These are phyloP conservation scores for Serrognathus titanus DNA, from an alignment of 2,888 invertebrate species.

Conservation along the genomic window DNA sequence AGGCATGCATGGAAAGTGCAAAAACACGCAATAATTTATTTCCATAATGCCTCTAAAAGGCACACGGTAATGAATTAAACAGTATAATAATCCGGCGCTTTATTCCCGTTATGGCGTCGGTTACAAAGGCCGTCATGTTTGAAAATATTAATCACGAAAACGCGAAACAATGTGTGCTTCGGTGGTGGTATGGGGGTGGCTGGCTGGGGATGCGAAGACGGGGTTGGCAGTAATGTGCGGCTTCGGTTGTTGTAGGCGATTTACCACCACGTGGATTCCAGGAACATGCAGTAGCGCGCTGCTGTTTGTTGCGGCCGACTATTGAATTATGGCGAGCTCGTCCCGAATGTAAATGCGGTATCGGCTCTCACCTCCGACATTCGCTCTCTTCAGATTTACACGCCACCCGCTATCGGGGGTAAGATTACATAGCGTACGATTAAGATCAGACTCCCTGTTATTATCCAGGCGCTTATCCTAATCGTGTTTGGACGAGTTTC, in stretches of 20 bases:
- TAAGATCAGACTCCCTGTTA: too few relatives aligned
- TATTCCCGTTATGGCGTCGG: constrained; percentile 31
- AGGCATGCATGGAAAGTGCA: constrained; percentile 18
- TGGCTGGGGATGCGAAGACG: too few relatives aligned
- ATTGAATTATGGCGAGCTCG: constrained; percentile 26
- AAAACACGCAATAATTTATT: constrained; percentile 34
- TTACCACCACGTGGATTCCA: too few relatives aligned
- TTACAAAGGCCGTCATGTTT: constrained; percentile 35
- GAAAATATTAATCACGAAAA: constrained; percentile 39
- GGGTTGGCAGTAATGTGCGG: too few relatives aligned
- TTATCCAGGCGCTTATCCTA: too few relatives aligned
- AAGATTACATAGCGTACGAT: too few relatives aligned
- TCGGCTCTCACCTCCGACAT: not conserved
- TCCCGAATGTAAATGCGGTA: constrained; percentile 22
- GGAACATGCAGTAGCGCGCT: too few relatives aligned
- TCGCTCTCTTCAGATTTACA: too few relatives aligned
- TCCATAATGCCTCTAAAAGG: constrained; percentile 35
- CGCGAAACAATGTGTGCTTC: constrained; percentile 33
- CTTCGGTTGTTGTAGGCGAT: too few relatives aligned
- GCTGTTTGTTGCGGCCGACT: constrained; percentile 18
- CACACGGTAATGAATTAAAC: constrained; percentile 31
- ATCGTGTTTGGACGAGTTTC: too few relatives aligned
- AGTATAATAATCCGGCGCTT: constrained; percentile 36
- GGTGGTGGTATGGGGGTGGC: not conserved
- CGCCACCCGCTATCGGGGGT: too few relatives aligned